Conservation (phyloP, 1,140 invertebrate species). For the Leguminivora glycinivorella region DNA sequence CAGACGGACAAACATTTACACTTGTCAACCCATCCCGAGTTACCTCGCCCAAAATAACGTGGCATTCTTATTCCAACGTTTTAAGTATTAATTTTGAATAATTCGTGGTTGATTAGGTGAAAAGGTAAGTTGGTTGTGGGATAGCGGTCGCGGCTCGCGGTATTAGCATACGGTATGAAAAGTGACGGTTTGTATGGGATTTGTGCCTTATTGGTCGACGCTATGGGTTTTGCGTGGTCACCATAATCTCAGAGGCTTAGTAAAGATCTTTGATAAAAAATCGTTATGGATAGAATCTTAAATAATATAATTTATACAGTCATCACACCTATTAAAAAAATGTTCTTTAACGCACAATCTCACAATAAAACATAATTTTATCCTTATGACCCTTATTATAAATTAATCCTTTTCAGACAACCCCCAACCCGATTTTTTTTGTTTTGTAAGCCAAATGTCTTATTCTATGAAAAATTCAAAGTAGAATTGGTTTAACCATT, state of each 20-base stretch:
- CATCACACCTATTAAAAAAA: too few relatives aligned
- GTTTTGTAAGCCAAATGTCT: too few relatives aligned
- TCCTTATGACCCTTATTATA: too few relatives aligned
- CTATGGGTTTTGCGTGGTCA: not conserved
- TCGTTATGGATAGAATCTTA: too few relatives aligned
- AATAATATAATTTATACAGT: too few relatives aligned
- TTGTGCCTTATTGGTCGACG: not conserved
- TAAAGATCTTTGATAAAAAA: too few relatives aligned
- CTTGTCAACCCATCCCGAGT: not conserved
- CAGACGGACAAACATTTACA: conserved; percentile 30
- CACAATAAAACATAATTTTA: too few relatives aligned
- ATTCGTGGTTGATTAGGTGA: not conserved
- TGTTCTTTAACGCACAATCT: too few relatives aligned
- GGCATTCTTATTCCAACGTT: not conserved
- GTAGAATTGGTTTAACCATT: too few relatives aligned
- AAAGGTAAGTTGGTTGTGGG: conserved; percentile 20
- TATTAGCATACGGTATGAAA: conserved; percentile 46
- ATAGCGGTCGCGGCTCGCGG: conserved; percentile 49
- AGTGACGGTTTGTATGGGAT: conserved; percentile 16
- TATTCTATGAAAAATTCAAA: too few relatives aligned
- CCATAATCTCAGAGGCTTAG: not conserved
- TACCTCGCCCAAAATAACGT: not conserved
- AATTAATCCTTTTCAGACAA: too few relatives aligned
- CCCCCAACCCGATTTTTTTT: too few relatives aligned
- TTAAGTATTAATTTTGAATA: not conserved